Percentiles rank a stretch among this genome's conserved stretches.
phyloP scores from a whole-genome alignment of 2,797 vertebrate species.

The Harpagifer antarcticus region DNA sequence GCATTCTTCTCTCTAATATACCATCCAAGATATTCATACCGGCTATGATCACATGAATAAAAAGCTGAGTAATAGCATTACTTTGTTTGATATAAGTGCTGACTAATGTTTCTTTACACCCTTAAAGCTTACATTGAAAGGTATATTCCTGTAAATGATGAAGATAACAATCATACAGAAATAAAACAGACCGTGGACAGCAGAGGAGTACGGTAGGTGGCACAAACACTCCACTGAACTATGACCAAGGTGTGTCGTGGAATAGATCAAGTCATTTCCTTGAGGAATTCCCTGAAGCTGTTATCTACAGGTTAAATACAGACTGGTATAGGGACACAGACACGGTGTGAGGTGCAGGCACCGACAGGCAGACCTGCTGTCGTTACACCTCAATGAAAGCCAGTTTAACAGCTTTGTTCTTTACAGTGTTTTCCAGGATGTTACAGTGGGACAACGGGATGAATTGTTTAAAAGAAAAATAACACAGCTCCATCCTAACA shows the following conservation, averaged over 20 bases:
- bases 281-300: conserved; percentile 31
- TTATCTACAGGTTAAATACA: neutral
- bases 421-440: conserved; percentile 33
- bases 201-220: neutral
- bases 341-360: conserved; percentile 6
- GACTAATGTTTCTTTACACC: neutral
- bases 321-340: neutral
- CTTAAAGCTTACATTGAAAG: neutral
- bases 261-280: conserved; percentile 35
- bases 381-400: conserved; percentile 14
- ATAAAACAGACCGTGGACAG: neutral
- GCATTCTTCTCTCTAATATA: neutral
- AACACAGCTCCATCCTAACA: neutral
- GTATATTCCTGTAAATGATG: conserved; percentile 15
- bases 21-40: neutral
- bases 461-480: neutral
- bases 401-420: conserved; percentile 41
- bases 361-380: conserved; percentile 2
- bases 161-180: neutral
- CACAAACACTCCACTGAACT: conserved; percentile 5
- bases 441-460: neutral
- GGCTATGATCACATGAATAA: neutral
- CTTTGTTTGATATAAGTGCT: neutral
- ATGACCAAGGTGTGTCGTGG: neutral
- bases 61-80: conserved; percentile 16